Conservation (phyloP, 2,888 invertebrate genomes). For the Mesorhabditis belari region DNA sequence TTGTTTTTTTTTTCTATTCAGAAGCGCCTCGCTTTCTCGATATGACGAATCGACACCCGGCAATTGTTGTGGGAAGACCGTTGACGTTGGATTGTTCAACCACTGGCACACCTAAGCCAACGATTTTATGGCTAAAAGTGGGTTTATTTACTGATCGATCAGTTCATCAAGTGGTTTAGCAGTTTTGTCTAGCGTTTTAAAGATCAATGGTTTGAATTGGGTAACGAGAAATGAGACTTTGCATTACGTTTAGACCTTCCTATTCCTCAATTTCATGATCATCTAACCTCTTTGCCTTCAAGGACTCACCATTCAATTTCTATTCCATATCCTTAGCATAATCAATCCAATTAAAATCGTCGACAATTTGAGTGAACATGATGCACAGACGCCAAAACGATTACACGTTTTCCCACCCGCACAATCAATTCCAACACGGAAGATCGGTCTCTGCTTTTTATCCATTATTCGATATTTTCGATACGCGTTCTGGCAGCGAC, state of each 20-base stretch:
- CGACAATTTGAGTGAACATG: constrained; percentile 10
- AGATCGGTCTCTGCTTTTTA: constrained; percentile 39
- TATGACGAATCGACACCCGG: constrained; percentile 32
- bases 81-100: constrained; percentile 61
- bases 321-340: no score
- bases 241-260: no score
- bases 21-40: constrained; percentile 55
- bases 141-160: no score
- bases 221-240: no score
- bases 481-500: constrained; percentile 50
- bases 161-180: no score
- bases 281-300: no score
- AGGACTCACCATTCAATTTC: no score
- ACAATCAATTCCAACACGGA: constrained; percentile 49
- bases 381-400: constrained; percentile 49
- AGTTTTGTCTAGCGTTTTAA: no score
- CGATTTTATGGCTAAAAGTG: constrained; percentile 59
- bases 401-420: constrained; percentile 51
- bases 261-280: no score
- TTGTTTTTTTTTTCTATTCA: constrained; percentile 38
- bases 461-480: constrained; percentile 45
- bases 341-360: not conserved
- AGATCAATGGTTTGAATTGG: no score
- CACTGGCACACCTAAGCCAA: constrained; percentile 59
- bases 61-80: constrained; percentile 58